Conservation (phyloP, 2,888 invertebrate species). For the Epirrhoe alternata region DNA sequence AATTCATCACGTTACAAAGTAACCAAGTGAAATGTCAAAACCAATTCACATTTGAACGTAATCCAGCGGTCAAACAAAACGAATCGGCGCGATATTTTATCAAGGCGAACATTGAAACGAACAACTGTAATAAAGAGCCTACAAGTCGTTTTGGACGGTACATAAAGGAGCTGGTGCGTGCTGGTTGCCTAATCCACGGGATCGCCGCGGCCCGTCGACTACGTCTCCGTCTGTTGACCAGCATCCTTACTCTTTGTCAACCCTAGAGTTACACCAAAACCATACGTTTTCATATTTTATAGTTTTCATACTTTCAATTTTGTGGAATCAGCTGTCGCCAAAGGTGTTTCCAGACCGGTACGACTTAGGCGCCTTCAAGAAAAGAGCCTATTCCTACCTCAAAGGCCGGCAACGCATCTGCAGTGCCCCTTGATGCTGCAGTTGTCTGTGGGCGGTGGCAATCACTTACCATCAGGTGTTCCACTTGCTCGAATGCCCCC, state of each 20-base stretch:
- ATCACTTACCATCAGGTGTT: no score
- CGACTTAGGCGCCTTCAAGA: no score
- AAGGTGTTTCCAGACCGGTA: no score
- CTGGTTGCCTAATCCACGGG: constrained; percentile 76
- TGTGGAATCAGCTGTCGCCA: no score
- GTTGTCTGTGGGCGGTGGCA: no score
- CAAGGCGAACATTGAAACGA: constrained; percentile 76
- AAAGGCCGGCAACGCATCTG: no score
- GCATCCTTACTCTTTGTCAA: constrained; percentile 39
- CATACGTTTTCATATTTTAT: no score
- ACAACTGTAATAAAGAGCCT: constrained; percentile 84
- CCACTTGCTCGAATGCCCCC: no score
- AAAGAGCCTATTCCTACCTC: no score
- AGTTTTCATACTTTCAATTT: no score
- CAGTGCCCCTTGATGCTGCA: no score
- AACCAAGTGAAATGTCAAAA: constrained; percentile 30
- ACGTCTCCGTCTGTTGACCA: constrained; percentile 64
- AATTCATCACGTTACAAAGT: constrained; percentile 10
- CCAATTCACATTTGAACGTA: constrained; percentile 44
- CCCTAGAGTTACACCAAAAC: background rate
- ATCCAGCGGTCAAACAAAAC: constrained; percentile 62
- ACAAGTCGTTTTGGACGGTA: constrained; percentile 81
- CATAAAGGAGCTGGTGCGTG: constrained; percentile 80
- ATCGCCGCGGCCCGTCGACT: constrained; percentile 59
- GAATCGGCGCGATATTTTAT: constrained; percentile 75